Conservation (phyloP, 2,888 invertebrate genomes). For the Caenorhabditis imperialis region DNA sequence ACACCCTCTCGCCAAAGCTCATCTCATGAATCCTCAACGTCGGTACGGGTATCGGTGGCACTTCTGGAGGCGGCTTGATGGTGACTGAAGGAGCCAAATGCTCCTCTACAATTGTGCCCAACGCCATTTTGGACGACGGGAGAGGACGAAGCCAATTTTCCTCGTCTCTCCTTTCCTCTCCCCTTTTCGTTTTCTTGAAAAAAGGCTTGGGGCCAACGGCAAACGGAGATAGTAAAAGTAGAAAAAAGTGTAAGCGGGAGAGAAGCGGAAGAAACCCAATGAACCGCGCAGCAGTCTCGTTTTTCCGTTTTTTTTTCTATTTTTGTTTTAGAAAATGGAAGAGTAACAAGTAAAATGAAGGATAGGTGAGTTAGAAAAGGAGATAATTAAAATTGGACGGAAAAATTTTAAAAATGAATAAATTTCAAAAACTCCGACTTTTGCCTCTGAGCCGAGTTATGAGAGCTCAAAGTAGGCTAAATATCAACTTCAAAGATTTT, state of each 20-base stretch:
- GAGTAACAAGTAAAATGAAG: not conserved
- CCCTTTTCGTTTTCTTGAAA: too few relatives aligned
- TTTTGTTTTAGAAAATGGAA: slow-evolving; percentile 6
- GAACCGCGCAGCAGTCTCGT: slow-evolving; percentile 52
- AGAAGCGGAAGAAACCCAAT: slow-evolving; percentile 48
- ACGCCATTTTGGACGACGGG: slow-evolving; percentile 59
- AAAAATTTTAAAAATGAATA: not conserved
- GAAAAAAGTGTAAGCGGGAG: slow-evolving; percentile 12
- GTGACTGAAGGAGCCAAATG: slow-evolving; percentile 45
- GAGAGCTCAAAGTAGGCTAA: too few relatives aligned
- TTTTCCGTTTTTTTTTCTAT: slow-evolving; percentile 7
- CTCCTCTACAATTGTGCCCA: slow-evolving; percentile 62
- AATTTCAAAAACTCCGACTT: too few relatives aligned
- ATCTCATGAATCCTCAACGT: slow-evolving; percentile 36
- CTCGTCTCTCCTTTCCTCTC: too few relatives aligned
- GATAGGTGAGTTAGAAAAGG: not conserved
- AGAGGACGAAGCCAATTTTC: too few relatives aligned
- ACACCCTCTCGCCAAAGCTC: slow-evolving; percentile 44
- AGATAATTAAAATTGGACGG: not conserved
- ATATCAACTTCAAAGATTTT: too few relatives aligned
- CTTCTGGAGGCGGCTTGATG: slow-evolving; percentile 31
- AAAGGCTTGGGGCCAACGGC: too few relatives aligned
- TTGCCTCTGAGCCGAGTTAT: too few relatives aligned
- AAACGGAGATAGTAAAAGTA: too few relatives aligned
- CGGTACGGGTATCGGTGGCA: slow-evolving; percentile 12